These are phyloP conservation scores for Thaumetopoea pityocampa DNA, from an alignment of 1,140 invertebrate species.

Conservation along the genomic window DNA sequence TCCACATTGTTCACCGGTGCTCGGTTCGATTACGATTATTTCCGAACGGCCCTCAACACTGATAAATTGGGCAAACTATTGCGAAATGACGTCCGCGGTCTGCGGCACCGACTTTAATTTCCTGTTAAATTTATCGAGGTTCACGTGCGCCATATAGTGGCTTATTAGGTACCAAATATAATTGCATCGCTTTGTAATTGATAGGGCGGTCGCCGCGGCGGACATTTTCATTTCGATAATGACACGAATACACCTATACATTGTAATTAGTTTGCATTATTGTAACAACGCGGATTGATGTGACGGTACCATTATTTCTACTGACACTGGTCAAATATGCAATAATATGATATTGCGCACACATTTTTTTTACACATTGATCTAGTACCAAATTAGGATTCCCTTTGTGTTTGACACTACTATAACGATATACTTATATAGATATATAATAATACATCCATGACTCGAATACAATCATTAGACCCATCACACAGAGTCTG, in stretches of 20 bases:
- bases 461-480: too few relatives aligned
- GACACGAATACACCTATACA: slow-evolving; percentile 14
- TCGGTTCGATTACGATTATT: slow-evolving; percentile 74
- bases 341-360: too few relatives aligned
- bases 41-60: slow-evolving; percentile 64
- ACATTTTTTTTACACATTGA: too few relatives aligned
- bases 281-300: slow-evolving; percentile 11
- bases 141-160: slow-evolving; percentile 17
- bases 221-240: slow-evolving; percentile 18
- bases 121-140: slow-evolving; percentile 51
- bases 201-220: slow-evolving; percentile 18
- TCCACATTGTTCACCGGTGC: slow-evolving; percentile 71
- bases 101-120: slow-evolving; percentile 58
- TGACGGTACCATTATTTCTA: not conserved
- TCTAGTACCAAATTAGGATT: too few relatives aligned
- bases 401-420: too few relatives aligned
- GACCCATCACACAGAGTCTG: too few relatives aligned
- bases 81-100: slow-evolving; percentile 64
- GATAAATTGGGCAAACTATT: slow-evolving; percentile 75
- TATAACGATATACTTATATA: too few relatives aligned
- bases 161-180: slow-evolving; percentile 29
- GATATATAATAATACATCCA: too few relatives aligned
- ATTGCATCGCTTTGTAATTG: slow-evolving; percentile 31
- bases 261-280: slow-evolving; percentile 16
- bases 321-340: too few relatives aligned